Evolutionary conservation across 1,140 invertebrate species (phyloP), one percentile per base, ranked within the genome.

Genomic region (Micrasema minimum): DNA sequence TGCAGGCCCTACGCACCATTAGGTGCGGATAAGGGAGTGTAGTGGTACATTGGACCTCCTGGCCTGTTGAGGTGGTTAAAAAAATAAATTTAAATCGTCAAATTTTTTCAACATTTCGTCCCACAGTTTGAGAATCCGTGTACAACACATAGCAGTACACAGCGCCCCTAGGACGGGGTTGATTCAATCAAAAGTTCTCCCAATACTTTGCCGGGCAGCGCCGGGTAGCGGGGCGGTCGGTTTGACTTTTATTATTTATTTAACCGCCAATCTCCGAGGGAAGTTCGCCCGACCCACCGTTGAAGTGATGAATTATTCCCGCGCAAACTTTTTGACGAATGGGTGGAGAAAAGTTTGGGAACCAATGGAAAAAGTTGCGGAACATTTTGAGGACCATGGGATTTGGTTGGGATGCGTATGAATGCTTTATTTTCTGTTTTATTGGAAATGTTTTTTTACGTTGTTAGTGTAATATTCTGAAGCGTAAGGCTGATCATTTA

Each of bases 121-220:
- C n/a, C 14, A 20, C 14, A 48, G 45, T 20, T 43, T 14, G 2
- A 43, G 41, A 50, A 51, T 16, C 20, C 2, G 22, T 14, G 26
- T 31, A 31, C 26, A 31, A 31, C 23, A 12, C 1, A 53, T 2
- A 12, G 11, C 23, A 14, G 1, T 1, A 14, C 4, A 20, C 26
- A 7, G 20, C 51, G 3, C 31, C 31, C 16, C 62, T 20, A 20
- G 16, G 66, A 50, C 22, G 18, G 31, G 59, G 68, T 71, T 74
- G 72, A 74, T 74, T 74, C 72, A 74, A 74, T 74, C 72, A 74
- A 71, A 74, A 74, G 67, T 74, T 74, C 20, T 55, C 31, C 65
- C 70, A 74, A 74, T 74, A 70, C 72, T 70, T 71, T 65, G 51
- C 51, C 43, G 12, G 46, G 18, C 72, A 23, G 38, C 9, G 6